Base-by-base conservation (phyloP, 2,113 vertebrate genomes). In the Ctenodactylus gundi region DNA sequence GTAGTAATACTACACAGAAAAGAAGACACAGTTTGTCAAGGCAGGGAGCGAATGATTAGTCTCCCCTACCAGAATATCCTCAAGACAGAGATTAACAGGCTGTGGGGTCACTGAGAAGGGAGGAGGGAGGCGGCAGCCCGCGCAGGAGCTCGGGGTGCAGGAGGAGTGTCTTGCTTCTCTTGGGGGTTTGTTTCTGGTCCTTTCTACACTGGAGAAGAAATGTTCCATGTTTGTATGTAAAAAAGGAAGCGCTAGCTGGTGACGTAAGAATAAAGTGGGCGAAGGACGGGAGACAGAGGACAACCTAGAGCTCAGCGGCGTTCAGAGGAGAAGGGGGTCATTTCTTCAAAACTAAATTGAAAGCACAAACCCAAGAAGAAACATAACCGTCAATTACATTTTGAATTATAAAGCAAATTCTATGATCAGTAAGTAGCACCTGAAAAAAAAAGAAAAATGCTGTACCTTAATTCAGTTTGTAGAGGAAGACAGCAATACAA, bases 341-440 rank as follows among this genome's bases (percentile, higher is more conserved):
- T 53, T 51, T 31, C 39, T 39, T 83, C 70, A 78, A 86, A 83
- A 62, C 77, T 18, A 36, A 53, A 41, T n/a, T 41, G 11, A 60
- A 77, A 88, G 60, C 58, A 15, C 49, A 80, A 91, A 83, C 39
- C 78, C n/a, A 29, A 57, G 29, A 21, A 73, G 39, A 80, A 77
- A 4, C 41, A 58, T 1, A n/a, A 7, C 25, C 57, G 44, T 21
- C n/a, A 89, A 31, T 62, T 51, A 20, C n/a, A 70, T 44, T 89
- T 62, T 36, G 67, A 93, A 78, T 88, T 84, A 73, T 46, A 91
- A 92, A 93, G 83, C 78, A 92, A 67, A 75, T 41, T 93, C 65
- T 89, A 41, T 72, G 20, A 75, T 76, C 46, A 90, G 41, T 89
- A 94, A 93, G 55, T 67, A 93, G 94, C 81, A 96, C 88, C 81